Percentiles rank a stretch among this genome's conserved stretches.
Conservation (phyloP, 2,797 vertebrate genomes). For the Limosa lapponica region DNA sequence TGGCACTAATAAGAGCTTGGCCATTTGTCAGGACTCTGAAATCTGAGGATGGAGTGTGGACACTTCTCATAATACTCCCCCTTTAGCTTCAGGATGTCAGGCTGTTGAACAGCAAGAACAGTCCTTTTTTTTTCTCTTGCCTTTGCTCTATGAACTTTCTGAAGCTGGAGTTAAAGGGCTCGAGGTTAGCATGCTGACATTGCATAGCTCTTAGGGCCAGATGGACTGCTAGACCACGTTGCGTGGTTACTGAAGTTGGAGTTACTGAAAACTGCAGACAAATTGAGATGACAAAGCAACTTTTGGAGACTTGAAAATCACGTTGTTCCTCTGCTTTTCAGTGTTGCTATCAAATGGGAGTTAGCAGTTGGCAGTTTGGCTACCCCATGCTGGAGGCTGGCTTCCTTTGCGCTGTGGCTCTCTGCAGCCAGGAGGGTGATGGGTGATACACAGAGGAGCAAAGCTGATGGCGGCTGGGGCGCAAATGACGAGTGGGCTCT, state of each 20-base stretch:
- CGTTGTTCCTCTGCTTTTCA: accelerated
- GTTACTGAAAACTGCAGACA: background rate
- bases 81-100: conserved; percentile 60
- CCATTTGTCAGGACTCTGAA: conserved; percentile 57
- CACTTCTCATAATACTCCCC: conserved; percentile 30
- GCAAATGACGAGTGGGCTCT: background rate
- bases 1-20: conserved; percentile 45
- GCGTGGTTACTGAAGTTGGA: background rate
- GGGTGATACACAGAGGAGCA: background rate
- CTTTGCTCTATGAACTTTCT: background rate
- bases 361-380: background rate
- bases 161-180: background rate
- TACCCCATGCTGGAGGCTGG: accelerated
- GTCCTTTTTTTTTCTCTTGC: background rate
- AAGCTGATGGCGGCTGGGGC: background rate
- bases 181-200: background rate
- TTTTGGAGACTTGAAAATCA: background rate
- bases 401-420: background rate
- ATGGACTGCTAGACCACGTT: background rate
- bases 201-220: background rate
- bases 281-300: background rate
- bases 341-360: background rate
- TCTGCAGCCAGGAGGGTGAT: background rate
- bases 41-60: conserved; percentile 59
- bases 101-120: conserved; percentile 46